Percentiles rank a stretch among this genome's conserved stretches.
Conservation (phyloP, 2,113 vertebrate species). For the Arenaria interpres region DNA sequence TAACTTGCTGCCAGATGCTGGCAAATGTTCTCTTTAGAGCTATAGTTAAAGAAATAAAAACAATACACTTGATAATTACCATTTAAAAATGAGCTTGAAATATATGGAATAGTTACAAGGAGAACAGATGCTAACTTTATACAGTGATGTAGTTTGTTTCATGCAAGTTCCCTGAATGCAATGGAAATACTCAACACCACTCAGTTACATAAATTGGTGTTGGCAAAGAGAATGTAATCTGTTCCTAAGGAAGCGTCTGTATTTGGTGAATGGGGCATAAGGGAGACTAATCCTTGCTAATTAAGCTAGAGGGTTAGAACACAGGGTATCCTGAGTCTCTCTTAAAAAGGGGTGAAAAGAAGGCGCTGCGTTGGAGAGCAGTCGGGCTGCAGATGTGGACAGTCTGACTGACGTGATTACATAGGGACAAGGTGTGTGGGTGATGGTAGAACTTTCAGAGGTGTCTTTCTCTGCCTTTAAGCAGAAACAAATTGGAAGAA, state of each 20-base stretch:
- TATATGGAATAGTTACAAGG: neutral
- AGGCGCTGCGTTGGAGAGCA: neutral
- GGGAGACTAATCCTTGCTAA: neutral
- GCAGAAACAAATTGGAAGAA: neutral
- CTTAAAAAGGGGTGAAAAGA: neutral
- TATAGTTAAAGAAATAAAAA: neutral
- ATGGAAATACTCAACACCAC: neutral
- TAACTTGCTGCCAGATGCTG: neutral
- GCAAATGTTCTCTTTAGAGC: neutral
- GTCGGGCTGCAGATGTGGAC: neutral
- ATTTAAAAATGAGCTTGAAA: neutral
- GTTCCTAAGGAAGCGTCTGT: neutral
- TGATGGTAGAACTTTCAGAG: neutral
- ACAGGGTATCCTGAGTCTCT: neutral
- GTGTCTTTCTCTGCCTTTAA: neutral
- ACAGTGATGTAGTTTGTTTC: neutral
- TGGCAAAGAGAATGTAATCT: neutral
- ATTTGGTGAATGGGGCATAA: neutral
- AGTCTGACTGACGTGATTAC: neutral
- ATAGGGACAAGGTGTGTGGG: accelerated
- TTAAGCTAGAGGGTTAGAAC: neutral
- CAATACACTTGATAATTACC: neutral
- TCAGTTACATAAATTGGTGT: neutral
- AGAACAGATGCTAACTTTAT: neutral
- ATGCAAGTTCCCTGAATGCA: neutral